Conservation (phyloP, 1,140 invertebrate species). For the Macrocentrus cingulum region DNA sequence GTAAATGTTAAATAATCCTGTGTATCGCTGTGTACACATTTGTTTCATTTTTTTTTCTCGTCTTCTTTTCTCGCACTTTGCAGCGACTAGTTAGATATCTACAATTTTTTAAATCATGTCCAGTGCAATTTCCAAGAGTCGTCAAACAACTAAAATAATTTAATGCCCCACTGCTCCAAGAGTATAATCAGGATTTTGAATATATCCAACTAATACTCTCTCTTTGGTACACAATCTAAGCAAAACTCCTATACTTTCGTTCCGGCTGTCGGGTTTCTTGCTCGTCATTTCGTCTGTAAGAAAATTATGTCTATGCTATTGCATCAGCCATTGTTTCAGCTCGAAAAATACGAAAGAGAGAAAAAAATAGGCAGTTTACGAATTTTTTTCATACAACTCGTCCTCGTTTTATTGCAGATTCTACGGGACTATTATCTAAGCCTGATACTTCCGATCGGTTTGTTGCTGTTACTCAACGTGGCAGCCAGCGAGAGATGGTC, state of each 20-base stretch:
- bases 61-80: not conserved
- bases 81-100: not conserved
- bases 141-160: constrained; percentile 6
- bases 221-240: not conserved
- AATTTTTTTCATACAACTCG: constrained; percentile 15
- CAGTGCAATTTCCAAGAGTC: constrained; percentile 4
- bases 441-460: constrained; percentile 31
- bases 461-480: constrained; percentile 30
- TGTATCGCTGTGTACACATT: not conserved
- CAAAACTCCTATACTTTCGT: constrained; percentile 11
- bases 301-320: not conserved
- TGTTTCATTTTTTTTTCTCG: not conserved
- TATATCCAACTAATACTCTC: not conserved
- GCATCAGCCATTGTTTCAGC: not conserved
- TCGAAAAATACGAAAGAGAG: not conserved
- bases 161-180: constrained; percentile 4
- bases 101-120: not conserved
- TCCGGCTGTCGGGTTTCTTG: constrained; percentile 11
- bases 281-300: not conserved
- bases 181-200: not conserved
- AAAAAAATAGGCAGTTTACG: not conserved
- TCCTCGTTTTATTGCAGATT: constrained; percentile 31
- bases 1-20: not conserved
- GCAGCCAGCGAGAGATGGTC: constrained; percentile 49
- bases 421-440: constrained; percentile 36